Conservation (phyloP, 2,797 vertebrate species). For the Rhinichthys osculus region DNA sequence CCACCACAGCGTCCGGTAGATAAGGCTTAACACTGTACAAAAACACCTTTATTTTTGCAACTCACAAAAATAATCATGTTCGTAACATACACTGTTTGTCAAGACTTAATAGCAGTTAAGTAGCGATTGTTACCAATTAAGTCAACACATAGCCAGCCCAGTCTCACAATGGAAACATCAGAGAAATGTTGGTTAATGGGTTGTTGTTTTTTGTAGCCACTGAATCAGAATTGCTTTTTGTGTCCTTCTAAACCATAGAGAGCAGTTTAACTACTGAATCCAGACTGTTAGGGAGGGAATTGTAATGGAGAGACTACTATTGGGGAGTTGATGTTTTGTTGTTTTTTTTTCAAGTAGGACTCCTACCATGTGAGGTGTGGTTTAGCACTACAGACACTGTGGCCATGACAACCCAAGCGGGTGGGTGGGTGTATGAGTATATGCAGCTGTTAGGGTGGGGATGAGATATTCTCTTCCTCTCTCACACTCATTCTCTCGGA, state of each 20-base stretch:
- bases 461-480: conserved; percentile 53
- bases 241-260: neutral
- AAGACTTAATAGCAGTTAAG: conserved; percentile 7
- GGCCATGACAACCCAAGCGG: conserved; percentile 52
- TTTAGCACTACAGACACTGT: conserved; percentile 20
- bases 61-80: neutral
- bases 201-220: neutral
- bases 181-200: neutral
- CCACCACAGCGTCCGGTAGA: neutral
- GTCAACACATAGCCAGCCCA: neutral
- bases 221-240: neutral
- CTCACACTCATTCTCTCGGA: conserved; percentile 60
- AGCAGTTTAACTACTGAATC: conserved; percentile 10
- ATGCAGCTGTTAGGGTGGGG: conserved; percentile 72
- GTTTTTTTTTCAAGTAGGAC: neutral
- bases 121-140: neutral
- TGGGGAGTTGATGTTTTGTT: neutral
- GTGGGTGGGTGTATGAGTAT: conserved; percentile 54
- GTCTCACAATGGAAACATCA: neutral
- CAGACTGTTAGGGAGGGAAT: neutral
- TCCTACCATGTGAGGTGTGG: conserved; percentile 15
- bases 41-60: conserved; percentile 12
- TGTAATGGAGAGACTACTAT: neutral
- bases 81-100: neutral
- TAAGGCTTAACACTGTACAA: neutral